A percentile compares a stretch with the other conserved stretches of the same genome.
Conservation (phyloP, 2,888 invertebrate species). For the Proisotoma minuta region DNA sequence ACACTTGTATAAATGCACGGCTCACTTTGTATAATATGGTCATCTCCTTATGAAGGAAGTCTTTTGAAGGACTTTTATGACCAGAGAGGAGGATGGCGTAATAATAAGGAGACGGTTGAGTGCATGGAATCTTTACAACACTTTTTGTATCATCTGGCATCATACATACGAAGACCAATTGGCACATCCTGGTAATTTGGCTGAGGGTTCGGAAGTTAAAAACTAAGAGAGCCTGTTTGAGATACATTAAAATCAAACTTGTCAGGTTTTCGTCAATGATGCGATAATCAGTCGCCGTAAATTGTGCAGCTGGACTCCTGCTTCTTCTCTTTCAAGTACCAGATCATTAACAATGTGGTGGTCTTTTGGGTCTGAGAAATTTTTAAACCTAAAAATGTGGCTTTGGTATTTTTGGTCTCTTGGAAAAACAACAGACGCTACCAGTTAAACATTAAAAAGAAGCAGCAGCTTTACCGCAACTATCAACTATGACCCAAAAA, state of each 20-base stretch:
- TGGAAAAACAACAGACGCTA: slow-evolving; percentile 3
- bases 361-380: not conserved
- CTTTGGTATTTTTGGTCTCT: slow-evolving; percentile 1
- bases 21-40: not conserved
- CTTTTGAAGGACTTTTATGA: slow-evolving; percentile 9
- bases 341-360: not conserved
- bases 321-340: not conserved
- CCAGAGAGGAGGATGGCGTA: slow-evolving; percentile 2
- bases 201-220: slow-evolving; percentile 1
- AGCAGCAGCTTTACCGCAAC: not conserved
- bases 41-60: not conserved
- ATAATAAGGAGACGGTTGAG: slow-evolving; percentile 8
- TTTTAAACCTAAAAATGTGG: slow-evolving; percentile 1
- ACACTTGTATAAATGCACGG: slow-evolving; percentile 12
- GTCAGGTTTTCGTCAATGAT: slow-evolving; percentile 14
- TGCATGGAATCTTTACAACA: slow-evolving; percentile 11
- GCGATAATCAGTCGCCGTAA: slow-evolving; percentile 7
- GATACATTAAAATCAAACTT: slow-evolving; percentile 8
- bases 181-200: slow-evolving; percentile 14
- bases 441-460: no score
- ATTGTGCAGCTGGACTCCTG: slow-evolving; percentile 1
- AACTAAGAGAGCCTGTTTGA: not conserved
- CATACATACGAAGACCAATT: slow-evolving; percentile 6
- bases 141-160: slow-evolving; percentile 12
- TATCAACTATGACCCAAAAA: no score